A percentile compares a stretch with the other conserved stretches of the same genome.
These are phyloP conservation scores for Glyptemys insculpta DNA, from an alignment of 2,797 vertebrate genomes.

Conservation along the genomic window DNA sequence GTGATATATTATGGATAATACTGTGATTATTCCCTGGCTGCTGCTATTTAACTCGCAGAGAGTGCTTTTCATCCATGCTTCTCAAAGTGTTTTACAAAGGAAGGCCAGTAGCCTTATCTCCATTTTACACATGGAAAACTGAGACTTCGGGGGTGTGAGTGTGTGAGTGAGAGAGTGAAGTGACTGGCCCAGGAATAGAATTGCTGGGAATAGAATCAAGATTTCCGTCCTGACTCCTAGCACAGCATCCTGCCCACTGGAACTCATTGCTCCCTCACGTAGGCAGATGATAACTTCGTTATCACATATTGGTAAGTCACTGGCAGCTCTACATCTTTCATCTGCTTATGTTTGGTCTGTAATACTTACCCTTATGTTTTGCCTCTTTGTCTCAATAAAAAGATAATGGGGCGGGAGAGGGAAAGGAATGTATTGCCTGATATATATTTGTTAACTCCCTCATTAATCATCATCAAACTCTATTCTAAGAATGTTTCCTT, in stretches of 20 bases:
- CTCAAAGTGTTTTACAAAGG: not conserved
- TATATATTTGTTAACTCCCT: not conserved
- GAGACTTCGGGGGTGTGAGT: not conserved
- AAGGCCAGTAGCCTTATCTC: accelerated
- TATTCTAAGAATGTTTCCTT: not conserved
- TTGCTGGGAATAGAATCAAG: no score
- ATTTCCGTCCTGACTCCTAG: not conserved
- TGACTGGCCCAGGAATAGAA: not conserved
- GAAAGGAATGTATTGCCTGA: not conserved
- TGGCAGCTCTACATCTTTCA: conserved; percentile 3
- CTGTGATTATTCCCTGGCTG: conserved; percentile 44
- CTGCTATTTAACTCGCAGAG: not conserved
- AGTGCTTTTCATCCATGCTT: accelerated
- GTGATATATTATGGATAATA: conserved; percentile 27
- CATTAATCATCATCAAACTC: not conserved
- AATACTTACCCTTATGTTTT: not conserved
- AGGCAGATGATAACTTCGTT: not conserved
- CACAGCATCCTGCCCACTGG: not conserved
- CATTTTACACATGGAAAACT: not conserved
- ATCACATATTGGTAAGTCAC: conserved; percentile 59
- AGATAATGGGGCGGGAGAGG: not conserved
- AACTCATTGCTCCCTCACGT: not conserved
- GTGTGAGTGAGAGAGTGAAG: accelerated
- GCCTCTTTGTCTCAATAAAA: not conserved
- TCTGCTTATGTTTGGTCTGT: not conserved